Evolutionary conservation across 2,113 vertebrate species (phyloP), one percentile per base, ranked within the genome.

Genomic region (Athene noctua): DNA sequence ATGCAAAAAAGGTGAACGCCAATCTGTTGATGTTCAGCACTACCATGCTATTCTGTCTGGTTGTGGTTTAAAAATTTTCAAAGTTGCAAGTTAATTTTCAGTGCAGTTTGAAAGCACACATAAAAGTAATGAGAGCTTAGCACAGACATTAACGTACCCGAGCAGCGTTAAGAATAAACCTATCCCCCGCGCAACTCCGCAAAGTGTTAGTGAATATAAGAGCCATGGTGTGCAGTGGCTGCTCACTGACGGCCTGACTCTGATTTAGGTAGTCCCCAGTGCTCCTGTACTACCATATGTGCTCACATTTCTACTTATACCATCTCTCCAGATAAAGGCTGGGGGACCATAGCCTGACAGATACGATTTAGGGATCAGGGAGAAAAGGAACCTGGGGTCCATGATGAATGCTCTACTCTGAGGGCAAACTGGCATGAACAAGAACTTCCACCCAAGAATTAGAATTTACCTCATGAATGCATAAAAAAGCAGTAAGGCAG

Each of bases 181-280:
- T 54, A 18, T 42, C 4, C 67, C 27, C 38, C 46, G 52, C 30
- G 58, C 14, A 30, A 11, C 22, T 62, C 47, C 1, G 5, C 6
- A 12, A 54, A 47, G 21, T 1, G 5, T 30, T 36, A 2, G 29
- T 23, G 67, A 34, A 12, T 30, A 4, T 6, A 51, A 40, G 70
- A 67, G 3, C 9, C 2, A 2, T 1, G 5, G n/a, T 8, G 38
- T 2, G 54, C 5, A 13, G 58, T 30, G 23, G 36, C 14, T 3
- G 3, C 59, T 77, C 10, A 9, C 14, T 40, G 75, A 57, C 36
- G 7, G 5, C 58, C 52, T 30, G 19, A 23, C 72, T 19, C 52
- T 5, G 9, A 13, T 13, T 66, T 40, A 25, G 57, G 34, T 34
- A 52, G 42, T 6, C 8, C 38, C 13, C 85, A 63, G 44, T 17